Evolutionary conservation across 2,888 invertebrate genomes (phyloP), one percentile per base, ranked within the genome.

Genomic region (Diaprepes abbreviatus): DNA sequence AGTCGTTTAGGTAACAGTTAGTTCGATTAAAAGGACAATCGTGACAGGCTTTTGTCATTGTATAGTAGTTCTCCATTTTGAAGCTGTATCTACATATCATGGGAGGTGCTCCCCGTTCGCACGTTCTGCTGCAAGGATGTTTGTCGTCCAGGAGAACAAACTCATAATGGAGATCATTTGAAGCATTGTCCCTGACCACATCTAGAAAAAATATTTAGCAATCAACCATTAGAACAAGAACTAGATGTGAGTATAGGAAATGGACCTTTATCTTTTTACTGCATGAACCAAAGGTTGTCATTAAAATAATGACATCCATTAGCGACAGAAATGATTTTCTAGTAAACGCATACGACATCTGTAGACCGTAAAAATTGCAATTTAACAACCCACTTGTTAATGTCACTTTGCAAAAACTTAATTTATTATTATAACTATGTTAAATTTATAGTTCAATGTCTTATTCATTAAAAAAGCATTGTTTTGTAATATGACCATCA

Each of bases 31-130:
- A 87, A 0, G 96, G 95, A 80, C 97, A 96, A 76, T 91, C 85
- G 79, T 88, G 94, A 78, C 96, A 96, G 0, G 96, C 96, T 82
- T 95, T 95, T 80, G 94, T 93, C 87, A 95, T 89, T 0, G 94
- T 92, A 75, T 92, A 89, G 83, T 94, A 96, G 88, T 91, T 92
- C 81, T 96, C 96, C 3, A 94, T 79, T n/a, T 86, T 87, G 77
- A 93, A 93, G 76, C 88, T 86, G 79, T 93, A 94, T 64, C 88
- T 86, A 78, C 94, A 94, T 19, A 88, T 86, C 89, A 90, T 90
- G 1, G 90, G 87, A 4, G 88, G 85, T 1, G 80, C 85, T 0
- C 86, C 88, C 71, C 87, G 86, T 17, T 79, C 84, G 80, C 94
- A 94, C 76, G 87, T 86, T 76, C 94, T 88, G 24, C 87, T 84